phyloP scores from a whole-genome alignment of 2,888 invertebrate species.

The Apamea sordens region DNA sequence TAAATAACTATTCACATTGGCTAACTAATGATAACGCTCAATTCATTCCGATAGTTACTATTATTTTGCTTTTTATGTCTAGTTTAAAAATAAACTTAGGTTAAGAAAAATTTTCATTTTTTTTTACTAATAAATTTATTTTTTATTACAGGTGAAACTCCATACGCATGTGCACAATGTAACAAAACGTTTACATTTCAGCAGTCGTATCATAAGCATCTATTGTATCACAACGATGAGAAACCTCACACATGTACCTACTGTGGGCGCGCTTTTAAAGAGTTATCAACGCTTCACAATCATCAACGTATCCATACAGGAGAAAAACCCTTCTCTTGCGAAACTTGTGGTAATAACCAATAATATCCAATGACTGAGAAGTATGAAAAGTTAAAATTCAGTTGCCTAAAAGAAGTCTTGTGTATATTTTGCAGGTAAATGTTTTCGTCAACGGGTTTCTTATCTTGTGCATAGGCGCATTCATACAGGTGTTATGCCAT shows the following conservation, averaged over 20 bases:
- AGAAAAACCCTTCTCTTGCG: slow-evolving; percentile 96
- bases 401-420: neutral
- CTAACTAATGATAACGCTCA: slow-evolving; percentile 56
- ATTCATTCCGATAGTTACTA: slow-evolving; percentile 6
- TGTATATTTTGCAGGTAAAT: slow-evolving; percentile 92
- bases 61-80: slow-evolving; percentile 33
- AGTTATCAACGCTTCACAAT: slow-evolving; percentile 96
- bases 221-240: slow-evolving; percentile 96
- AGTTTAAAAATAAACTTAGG: neutral
- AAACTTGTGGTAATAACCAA: slow-evolving; percentile 93
- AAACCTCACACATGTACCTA: slow-evolving; percentile 94
- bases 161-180: slow-evolving; percentile 95
- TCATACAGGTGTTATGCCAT: slow-evolving; percentile 96
- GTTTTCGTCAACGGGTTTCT: slow-evolving; percentile 96
- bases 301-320: slow-evolving; percentile 96
- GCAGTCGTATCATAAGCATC: slow-evolving; percentile 97
- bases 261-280: slow-evolving; percentile 96
- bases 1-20: slow-evolving; percentile 52
- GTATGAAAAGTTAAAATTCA: neutral
- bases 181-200: slow-evolving; percentile 97
- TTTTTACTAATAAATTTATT: slow-evolving; percentile 6
- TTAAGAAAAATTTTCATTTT: neutral
- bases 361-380: neutral
- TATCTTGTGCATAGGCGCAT: slow-evolving; percentile 96
- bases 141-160: slow-evolving; percentile 94